Base-by-base conservation (phyloP, 2,888 invertebrate species). In the Rhodophaea formosa region DNA sequence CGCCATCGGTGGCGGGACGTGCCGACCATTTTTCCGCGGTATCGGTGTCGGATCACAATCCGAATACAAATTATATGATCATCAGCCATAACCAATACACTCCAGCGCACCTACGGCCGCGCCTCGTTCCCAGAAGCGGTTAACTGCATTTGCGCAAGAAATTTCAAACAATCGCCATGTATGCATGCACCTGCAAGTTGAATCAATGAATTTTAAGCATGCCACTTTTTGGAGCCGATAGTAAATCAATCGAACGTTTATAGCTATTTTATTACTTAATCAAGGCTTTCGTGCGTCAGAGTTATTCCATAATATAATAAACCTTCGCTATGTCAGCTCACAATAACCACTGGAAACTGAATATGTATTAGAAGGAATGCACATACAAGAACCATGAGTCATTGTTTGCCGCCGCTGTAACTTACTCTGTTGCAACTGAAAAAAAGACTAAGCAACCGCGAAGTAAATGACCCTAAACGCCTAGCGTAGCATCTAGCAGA, bases 381-480 rank as follows among this genome's bases (percentile, higher is more conserved):
- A 61, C 61, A 65, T 60, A 59, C 16, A 44, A 66, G 59, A 58
- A 35, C 58, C 56, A 54, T 63, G 64, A 66, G 59, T 66, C 65
- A 55, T 53, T 55, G 45, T 44, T 30, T 54, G 32, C 32, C 15
- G 32, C n/a, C 8, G 39, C 70, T 59, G 58, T 65, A 63, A 63
- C 62, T 69, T 64, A 66, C 67, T 58, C 60, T 69, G 70, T 64
- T 69, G 69, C 70, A 67, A 67, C 75, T 79, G 76, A 78, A 82
- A 82, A 77, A 81, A 75, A 75, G 69, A 76, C 70, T 69, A 55
- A 55, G 68, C 75, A 65, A 72, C 70, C 70, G 67, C 64, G 80
- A 80, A 84, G 79, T 80, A 85, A 86, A 86, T 83, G 81, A 84
- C 83, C 84, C 84, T 82, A 82, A 83, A 83, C 79, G 78, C 77